These are phyloP conservation scores for Thera obeliscata DNA, from an alignment of 2,888 invertebrate genomes.

Conservation along the genomic window DNA sequence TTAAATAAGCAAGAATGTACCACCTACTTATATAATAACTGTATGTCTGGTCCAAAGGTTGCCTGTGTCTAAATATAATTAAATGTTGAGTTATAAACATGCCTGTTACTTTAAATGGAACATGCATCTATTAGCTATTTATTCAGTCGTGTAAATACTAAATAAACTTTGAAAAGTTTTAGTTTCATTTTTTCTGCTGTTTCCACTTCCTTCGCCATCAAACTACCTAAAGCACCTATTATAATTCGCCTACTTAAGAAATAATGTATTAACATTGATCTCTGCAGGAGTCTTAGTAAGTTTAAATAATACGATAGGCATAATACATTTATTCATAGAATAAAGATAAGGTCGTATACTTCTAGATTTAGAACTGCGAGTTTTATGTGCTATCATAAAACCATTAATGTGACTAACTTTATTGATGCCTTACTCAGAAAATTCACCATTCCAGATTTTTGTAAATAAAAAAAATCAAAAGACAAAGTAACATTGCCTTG, in stretches of 20 bases:
- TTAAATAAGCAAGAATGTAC: not conserved
- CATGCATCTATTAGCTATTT: not conserved
- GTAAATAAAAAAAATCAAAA: conserved; percentile 16
- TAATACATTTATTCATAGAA: conserved; percentile 14
- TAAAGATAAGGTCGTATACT: conserved; percentile 1
- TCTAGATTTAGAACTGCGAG: not conserved
- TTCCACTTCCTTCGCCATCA: conserved; percentile 24
- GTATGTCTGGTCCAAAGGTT: not conserved
- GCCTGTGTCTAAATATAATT: not conserved
- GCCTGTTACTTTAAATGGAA: not conserved
- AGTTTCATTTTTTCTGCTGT: conserved; percentile 42
- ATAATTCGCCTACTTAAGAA: conserved; percentile 25
- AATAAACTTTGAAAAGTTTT: conserved; percentile 15
- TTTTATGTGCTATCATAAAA: not conserved
- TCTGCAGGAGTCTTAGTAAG: conserved; percentile 22
- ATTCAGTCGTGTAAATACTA: conserved; percentile 18
- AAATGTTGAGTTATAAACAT: not conserved
- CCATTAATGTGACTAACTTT: not conserved
- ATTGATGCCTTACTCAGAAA: conserved; percentile 4
- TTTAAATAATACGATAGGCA: conserved; percentile 9
- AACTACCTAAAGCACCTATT: conserved; percentile 8
- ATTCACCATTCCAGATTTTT: conserved; percentile 27
- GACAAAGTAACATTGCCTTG: not conserved
- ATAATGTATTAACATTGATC: conserved; percentile 30
- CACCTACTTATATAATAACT: not conserved